Percentiles rank a stretch among this genome's conserved stretches.
Conservation (phyloP, 30 jellyfish, hydroid and myxozoan species). For the Catostylus mosaicus region DNA sequence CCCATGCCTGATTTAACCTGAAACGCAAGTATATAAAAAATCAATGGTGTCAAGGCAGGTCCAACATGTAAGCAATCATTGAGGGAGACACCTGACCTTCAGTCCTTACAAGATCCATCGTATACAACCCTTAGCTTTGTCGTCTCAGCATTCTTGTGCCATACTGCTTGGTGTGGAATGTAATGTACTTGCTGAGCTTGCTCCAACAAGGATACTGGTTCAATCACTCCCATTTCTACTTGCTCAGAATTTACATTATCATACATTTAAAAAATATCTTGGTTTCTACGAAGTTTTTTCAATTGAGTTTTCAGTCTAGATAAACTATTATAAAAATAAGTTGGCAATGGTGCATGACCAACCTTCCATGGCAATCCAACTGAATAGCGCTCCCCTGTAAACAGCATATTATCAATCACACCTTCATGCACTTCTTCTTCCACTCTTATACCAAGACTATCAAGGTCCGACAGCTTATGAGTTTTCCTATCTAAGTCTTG, state of each 20-base stretch:
- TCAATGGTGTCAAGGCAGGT: constrained; percentile 20
- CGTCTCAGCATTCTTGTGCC: not conserved
- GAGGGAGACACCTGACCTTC: constrained; percentile 2
- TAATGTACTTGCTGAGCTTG: constrained; percentile 1
- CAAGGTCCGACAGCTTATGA: constrained; percentile 58
- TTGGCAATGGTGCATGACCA: constrained; percentile 49
- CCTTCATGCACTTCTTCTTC: constrained; percentile 59
- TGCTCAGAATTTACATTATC: not conserved
- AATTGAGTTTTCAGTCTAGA: constrained; percentile 16
- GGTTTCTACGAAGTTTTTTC: not conserved
- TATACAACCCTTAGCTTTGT: not conserved
- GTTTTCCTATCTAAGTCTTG: constrained; percentile 11
- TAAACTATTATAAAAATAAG: not conserved
- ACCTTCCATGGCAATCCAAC: constrained; percentile 72
- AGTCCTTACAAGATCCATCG: constrained; percentile 1
- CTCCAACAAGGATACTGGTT: constrained; percentile 7
- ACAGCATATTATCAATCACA: constrained; percentile 32
- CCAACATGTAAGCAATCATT: constrained; percentile 37
- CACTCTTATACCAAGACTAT: constrained; percentile 43
- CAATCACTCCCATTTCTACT: not conserved
- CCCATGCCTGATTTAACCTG: not conserved
- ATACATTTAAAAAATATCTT: constrained; percentile 13
- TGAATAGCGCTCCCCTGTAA: constrained; percentile 50
- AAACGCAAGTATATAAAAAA: constrained; percentile 19
- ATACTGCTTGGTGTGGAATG: constrained; percentile 44